Evolutionary conservation across 2,888 invertebrate species (phyloP), one percentile per base, ranked within the genome.

Genomic region (Patella depressa): DNA sequence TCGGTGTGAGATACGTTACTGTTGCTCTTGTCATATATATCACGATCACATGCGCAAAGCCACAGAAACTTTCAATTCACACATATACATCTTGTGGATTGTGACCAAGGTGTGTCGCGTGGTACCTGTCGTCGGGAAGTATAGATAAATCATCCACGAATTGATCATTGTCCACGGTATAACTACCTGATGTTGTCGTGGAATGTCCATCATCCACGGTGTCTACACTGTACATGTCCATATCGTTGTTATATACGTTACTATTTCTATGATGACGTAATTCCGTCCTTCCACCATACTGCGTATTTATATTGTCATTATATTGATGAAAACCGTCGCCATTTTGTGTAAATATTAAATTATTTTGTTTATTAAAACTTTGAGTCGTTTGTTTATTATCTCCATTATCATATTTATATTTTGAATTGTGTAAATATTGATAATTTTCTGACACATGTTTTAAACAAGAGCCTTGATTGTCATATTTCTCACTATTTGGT

Each of bases 11-110:
- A 45, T 45, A 45, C 45, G 1, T 45, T 45, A 45, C 45, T 45
- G 45, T 45, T 45, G 9, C 9, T 29, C 29, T 29, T 29, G 29
- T 45, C 45, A 45, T 45, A 34, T 9, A 45, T 45, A 45, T 45
- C 45, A 7, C 45, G 45, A 45, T 45, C 45, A 9, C 45, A 45
- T 45, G 9, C 45, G 45, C 45, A 45, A 45, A 45, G 45, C 45
- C 9, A 45, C 9, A 45, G 45, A 45, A 4, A 45, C 45, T 45
- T 45, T 9, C 9, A 45, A 45, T 45, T 65, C 65, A 65, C 24
- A 65, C 65, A 65, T 24, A 65, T n/a, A 65, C 65, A 65, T 65
- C 65, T 65, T 65, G 19, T 2, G 65, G 65, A 65, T 65, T 65
- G 14, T 65, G 65, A 11, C 14, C 24, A 24, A 65, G 15, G 65